Percentiles rank a stretch among this genome's conserved stretches.
Conservation (phyloP, 1,140 invertebrate species). For the Saccostrea echinata region DNA sequence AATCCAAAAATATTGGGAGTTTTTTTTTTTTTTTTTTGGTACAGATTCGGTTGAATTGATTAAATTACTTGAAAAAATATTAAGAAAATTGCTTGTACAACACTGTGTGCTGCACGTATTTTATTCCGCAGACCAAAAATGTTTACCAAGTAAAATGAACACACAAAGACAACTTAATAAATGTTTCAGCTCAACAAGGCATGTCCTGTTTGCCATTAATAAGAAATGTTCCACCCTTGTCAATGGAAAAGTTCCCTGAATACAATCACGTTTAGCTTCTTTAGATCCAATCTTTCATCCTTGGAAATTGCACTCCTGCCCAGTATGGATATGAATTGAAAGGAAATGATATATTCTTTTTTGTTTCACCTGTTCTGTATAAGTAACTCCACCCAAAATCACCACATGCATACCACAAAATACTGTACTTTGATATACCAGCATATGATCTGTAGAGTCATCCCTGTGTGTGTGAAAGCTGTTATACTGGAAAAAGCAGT, state of each 20-base stretch:
- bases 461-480: too few species aligned
- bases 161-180: neutral
- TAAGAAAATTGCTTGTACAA: neutral
- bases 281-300: neutral
- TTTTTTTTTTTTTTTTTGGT: too few species aligned
- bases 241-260: neutral
- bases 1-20: too few species aligned
- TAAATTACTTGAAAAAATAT: too few species aligned
- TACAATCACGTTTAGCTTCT: conserved; percentile 33
- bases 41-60: too few species aligned
- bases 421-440: too few species aligned
- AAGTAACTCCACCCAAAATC: neutral
- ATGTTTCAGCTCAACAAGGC: neutral
- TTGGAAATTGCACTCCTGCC: neutral
- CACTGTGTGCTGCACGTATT: neutral
- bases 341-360: neutral
- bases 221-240: neutral
- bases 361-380: neutral
- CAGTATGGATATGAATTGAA: neutral
- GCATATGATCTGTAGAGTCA: too few species aligned
- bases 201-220: neutral
- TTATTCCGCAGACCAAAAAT: neutral
- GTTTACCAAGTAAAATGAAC: conserved; percentile 9
- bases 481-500: too few species aligned
- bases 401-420: neutral